phyloP scores from a whole-genome alignment of 2,888 invertebrate genomes.

The Hylaea fasciaria region DNA sequence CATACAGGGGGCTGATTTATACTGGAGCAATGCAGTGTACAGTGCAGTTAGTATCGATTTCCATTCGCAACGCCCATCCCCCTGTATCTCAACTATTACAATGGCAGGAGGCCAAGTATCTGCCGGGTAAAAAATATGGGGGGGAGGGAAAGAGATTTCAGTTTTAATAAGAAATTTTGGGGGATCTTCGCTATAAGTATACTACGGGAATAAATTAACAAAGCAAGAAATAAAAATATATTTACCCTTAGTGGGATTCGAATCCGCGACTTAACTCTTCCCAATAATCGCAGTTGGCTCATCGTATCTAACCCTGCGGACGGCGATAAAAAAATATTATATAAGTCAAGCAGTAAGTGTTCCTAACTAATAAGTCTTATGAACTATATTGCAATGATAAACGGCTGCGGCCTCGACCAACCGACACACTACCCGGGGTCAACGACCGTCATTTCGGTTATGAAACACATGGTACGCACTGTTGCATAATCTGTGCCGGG shows the following conservation, averaged over 20 bases:
- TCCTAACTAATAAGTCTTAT: constrained; percentile 28
- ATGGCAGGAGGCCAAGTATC: constrained; percentile 78
- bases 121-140: constrained; percentile 46
- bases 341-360: constrained; percentile 1
- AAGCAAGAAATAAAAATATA: too few species aligned
- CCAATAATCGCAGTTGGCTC: too few species aligned
- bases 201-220: neutral
- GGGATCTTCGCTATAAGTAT: neutral
- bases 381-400: constrained; percentile 63
- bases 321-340: too few species aligned
- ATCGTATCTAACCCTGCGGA: too few species aligned
- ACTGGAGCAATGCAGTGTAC: constrained; percentile 84
- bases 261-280: too few species aligned
- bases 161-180: constrained; percentile 11
- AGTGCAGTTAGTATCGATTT: constrained; percentile 86
- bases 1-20: constrained; percentile 80
- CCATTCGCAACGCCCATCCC: constrained; percentile 76
- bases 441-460: constrained; percentile 77
- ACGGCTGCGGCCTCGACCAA: constrained; percentile 79
- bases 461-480: constrained; percentile 54
- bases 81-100: constrained; percentile 73
- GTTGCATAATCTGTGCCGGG: constrained; percentile 20
- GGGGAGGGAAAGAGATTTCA: too few species aligned
- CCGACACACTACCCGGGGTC: constrained; percentile 79
- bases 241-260: too few species aligned